A percentile compares a stretch with the other conserved stretches of the same genome.
Evolutionary conservation across 2,888 invertebrate species (phyloP).

Genomic region (Arctia plantaginis): DNA sequence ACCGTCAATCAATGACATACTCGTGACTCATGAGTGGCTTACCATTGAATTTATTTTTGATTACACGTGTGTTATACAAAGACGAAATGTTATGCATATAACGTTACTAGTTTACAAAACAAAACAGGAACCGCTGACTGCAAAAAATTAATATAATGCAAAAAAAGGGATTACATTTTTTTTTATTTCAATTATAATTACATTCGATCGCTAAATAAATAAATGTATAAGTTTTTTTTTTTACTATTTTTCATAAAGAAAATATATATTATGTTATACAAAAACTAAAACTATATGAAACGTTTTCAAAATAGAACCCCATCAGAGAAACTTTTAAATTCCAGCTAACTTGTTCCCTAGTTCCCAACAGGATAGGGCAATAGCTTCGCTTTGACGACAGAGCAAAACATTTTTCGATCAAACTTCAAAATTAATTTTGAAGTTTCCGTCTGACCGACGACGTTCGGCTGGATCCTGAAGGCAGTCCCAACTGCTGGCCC

Average conservation of each 20-base stretch:
- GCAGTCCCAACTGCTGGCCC: constrained; percentile 60
- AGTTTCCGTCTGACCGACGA: constrained; percentile 73
- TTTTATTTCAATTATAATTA: too few species aligned
- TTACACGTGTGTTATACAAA: constrained; percentile 31
- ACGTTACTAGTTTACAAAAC: neutral
- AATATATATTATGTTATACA: neutral
- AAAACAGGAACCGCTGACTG: too few species aligned
- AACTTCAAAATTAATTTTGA: constrained; percentile 82
- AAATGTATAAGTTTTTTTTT: too few species aligned
- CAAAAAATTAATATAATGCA: neutral
- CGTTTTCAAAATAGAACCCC: constrained; percentile 11
- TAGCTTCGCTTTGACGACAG: constrained; percentile 61
- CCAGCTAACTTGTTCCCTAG: constrained; percentile 22
- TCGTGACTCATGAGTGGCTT: constrained; percentile 47
- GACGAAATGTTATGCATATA: neutral
- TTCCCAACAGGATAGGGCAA: constrained; percentile 43
- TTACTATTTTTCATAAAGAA: too few species aligned
- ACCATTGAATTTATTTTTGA: constrained; percentile 46
- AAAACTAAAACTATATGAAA: constrained; percentile 21
- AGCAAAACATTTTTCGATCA: constrained; percentile 79
- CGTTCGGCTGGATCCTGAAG: constrained; percentile 59
- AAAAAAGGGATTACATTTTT: too few species aligned
- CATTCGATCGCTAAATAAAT: too few species aligned
- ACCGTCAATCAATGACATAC: constrained; percentile 59
- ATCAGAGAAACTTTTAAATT: constrained; percentile 40